phyloP scores from a whole-genome alignment of 92 coral and sea anemone species.

The Anthopleura xanthogrammica region DNA sequence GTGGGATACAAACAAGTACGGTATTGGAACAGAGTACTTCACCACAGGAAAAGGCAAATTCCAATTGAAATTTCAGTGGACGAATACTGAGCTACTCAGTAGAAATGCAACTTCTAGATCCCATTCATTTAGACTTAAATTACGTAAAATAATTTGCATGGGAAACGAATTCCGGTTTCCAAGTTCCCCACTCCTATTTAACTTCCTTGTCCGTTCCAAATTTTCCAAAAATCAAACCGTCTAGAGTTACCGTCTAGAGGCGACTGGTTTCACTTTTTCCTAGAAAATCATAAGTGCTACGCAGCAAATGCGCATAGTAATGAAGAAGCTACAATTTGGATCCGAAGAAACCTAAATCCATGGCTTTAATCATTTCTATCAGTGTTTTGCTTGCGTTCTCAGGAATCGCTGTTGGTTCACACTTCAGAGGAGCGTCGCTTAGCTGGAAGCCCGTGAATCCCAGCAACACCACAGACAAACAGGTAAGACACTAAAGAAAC shows the following conservation, averaged over 20 bases:
- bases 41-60: too few relatives aligned
- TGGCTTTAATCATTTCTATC: neutral
- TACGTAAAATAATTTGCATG: too few relatives aligned
- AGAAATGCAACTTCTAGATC: too few relatives aligned
- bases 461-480: neutral
- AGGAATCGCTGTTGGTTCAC: neutral
- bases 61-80: too few relatives aligned
- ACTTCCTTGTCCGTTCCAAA: neutral
- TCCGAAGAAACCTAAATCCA: neutral
- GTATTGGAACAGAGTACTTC: too few relatives aligned
- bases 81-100: too few relatives aligned
- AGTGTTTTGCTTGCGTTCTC: slow-evolving; percentile 11
- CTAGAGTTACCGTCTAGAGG: neutral
- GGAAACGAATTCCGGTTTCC: neutral
- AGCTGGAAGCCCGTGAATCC: neutral
- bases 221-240: neutral
- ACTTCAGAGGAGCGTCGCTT: neutral
- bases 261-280: neutral
- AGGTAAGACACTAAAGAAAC: neutral
- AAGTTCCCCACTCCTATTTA: neutral
- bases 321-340: neutral
- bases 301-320: neutral
- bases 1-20: too few relatives aligned
- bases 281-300: neutral
- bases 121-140: too few relatives aligned